A percentile compares a stretch with the other conserved stretches of the same genome.
These are phyloP conservation scores for Perca schrenkii DNA, from an alignment of 2,113 vertebrate species.

Conservation along the genomic window DNA sequence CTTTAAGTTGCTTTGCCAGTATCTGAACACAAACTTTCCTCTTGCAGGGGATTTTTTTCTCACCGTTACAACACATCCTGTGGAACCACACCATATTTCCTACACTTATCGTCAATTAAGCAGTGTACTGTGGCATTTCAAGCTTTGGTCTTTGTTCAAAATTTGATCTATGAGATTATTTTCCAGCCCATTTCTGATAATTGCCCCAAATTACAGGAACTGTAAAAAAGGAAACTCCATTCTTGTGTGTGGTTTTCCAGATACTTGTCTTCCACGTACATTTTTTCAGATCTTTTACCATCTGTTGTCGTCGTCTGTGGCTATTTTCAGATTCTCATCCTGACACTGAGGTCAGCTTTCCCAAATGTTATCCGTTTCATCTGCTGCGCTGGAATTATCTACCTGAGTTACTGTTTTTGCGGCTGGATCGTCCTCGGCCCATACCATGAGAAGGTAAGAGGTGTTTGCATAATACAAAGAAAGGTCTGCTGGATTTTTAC, in stretches of 20 bases:
- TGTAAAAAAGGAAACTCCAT: neutral
- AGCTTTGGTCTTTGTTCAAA: neutral
- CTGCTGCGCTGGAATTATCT: slow-evolving; percentile 95
- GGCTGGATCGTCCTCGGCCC: slow-evolving; percentile 97
- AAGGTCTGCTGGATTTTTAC: neutral
- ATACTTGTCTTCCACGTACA: neutral
- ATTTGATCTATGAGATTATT: neutral
- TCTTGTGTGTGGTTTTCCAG: neutral
- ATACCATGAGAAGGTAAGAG: slow-evolving; percentile 91
- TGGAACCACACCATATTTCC: neutral
- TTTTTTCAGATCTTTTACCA: neutral
- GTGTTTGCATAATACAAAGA: neutral
- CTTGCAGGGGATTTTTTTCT: neutral
- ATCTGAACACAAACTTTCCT: neutral
- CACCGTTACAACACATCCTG: neutral
- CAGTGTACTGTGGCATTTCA: neutral
- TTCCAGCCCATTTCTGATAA: neutral
- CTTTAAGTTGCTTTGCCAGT: neutral
- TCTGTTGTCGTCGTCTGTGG: slow-evolving; percentile 3
- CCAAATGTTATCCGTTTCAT: slow-evolving; percentile 94
- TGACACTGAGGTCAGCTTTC: slow-evolving; percentile 91
- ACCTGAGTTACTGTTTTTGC: slow-evolving; percentile 96
- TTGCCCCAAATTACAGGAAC: neutral
- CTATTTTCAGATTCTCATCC: slow-evolving; percentile 75
- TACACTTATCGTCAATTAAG: neutral